phyloP scores from a whole-genome alignment of 2,113 vertebrate species.

The Aegithalos caudatus region DNA sequence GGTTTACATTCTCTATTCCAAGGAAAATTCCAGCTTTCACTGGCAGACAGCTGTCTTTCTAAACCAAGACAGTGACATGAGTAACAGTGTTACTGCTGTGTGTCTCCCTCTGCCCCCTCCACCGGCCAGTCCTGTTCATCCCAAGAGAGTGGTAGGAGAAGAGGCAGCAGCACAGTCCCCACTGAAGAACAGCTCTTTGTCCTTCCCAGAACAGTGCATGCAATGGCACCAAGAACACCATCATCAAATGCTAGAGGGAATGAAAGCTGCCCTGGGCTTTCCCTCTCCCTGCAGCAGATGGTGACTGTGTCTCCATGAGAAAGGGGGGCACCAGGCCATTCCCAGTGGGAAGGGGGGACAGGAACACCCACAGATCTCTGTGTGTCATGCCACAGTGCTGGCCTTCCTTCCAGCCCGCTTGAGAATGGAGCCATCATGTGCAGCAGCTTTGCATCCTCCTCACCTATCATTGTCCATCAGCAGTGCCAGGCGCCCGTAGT shows the following conservation, averaged over 20 bases:
- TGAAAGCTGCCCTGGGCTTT: background rate
- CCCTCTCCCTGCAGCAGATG: background rate
- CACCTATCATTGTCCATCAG: conserved; percentile 96
- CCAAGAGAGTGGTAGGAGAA: background rate
- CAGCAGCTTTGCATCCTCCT: background rate
- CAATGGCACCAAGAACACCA: background rate
- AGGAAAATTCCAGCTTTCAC: no score
- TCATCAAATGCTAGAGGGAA: background rate
- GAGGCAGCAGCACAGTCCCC: rapidly evolving
- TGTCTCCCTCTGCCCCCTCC: background rate
- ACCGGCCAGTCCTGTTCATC: background rate
- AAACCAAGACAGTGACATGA: no score
- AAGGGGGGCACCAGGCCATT: background rate
- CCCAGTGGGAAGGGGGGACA: background rate
- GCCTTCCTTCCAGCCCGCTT: background rate
- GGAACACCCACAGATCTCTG: background rate
- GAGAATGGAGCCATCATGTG: background rate
- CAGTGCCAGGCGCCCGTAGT: conserved; percentile 92
- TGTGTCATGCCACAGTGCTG: rapidly evolving
- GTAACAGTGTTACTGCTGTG: background rate
- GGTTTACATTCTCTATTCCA: no score
- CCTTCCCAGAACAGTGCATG: background rate
- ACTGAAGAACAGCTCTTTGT: background rate
- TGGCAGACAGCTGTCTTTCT: no score
- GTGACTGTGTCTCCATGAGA: background rate